These are phyloP conservation scores for Amphipoea lucens DNA, from an alignment of 2,888 invertebrate species.

Conservation along the genomic window DNA sequence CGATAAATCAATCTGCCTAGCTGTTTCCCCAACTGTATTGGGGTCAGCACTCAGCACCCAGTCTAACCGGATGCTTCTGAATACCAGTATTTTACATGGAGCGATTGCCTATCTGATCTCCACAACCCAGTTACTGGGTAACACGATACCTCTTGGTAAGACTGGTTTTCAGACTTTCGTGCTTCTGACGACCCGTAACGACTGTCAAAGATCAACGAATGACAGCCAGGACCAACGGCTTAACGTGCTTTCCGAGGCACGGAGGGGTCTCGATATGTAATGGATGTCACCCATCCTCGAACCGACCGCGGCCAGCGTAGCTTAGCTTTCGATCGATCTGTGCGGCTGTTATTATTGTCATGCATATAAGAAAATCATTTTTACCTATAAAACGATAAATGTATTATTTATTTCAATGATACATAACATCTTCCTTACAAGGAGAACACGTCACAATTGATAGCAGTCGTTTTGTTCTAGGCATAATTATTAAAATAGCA, in stretches of 20 bases:
- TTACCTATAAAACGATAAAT: not conserved
- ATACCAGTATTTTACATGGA: not conserved
- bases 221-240: not conserved
- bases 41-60: not conserved
- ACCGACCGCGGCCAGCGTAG: not conserved
- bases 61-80: not conserved
- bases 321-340: not conserved
- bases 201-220: not conserved
- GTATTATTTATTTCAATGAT: not conserved
- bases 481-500: constrained; percentile 3
- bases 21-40: not conserved
- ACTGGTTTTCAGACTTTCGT: not conserved
- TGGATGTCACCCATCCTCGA: not conserved
- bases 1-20: not conserved
- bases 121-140: not conserved
- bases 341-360: not conserved
- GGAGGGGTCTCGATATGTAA: not conserved
- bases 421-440: not conserved
- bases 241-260: not conserved
- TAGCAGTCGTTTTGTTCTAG: constrained; percentile 15
- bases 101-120: not conserved
- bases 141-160: not conserved
- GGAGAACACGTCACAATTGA: not conserved
- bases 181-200: not conserved
- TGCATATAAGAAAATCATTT: not conserved